Evolutionary conservation across 2,888 invertebrate genomes (phyloP), one percentile per base, ranked within the genome.

Genomic region (Pristionchus fissidentatus): DNA sequence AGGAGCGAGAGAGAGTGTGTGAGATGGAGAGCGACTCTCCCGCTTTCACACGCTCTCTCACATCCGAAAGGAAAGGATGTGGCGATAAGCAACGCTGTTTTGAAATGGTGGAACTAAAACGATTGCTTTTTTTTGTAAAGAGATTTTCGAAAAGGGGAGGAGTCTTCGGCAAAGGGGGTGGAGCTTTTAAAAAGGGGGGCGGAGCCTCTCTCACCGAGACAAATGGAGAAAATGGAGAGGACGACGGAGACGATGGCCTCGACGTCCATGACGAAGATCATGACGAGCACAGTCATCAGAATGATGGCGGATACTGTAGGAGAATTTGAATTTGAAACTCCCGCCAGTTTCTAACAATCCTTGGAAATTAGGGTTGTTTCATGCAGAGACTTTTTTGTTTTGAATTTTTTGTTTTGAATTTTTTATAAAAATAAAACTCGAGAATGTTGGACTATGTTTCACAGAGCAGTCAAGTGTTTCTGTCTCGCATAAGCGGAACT

Each of bases 181-280:
- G 52, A 13, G 19, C 15, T 52, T 52, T 52, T 41, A 22, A 32
- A 26, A 46, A 75, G 43, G 13, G 35, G 32, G 70, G 70, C 70
- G 70, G 70, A 43, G 41, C 70, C 26, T 70, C n/a, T n/a, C n/a
- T n/a, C 87, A 41, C 89, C 91, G 41, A 88, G 84, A 81, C 90
- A 90, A 70, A 91, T 91, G 46, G 91, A 91, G 32, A 91, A 55
- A 60, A 91, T 91, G 60, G 90, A 90, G 19, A 91, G 78, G 55
- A 91, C 88, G 32, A 91, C 91, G 15, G 90, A 90, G 70, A 91
- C 85, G 57, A 91, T 90, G 3, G 91, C 91, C 77, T 90, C 91
- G 78, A 89, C 77, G 84, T 91, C 87, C 87, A 89, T 87, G 5
- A 91, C 88, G 83, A 91, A 91, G 29, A 90, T 84, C 77, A 90